Evolutionary conservation across 2,888 invertebrate genomes (phyloP), one percentile per base, ranked within the genome.

Genomic region (Andrena fulva): DNA sequence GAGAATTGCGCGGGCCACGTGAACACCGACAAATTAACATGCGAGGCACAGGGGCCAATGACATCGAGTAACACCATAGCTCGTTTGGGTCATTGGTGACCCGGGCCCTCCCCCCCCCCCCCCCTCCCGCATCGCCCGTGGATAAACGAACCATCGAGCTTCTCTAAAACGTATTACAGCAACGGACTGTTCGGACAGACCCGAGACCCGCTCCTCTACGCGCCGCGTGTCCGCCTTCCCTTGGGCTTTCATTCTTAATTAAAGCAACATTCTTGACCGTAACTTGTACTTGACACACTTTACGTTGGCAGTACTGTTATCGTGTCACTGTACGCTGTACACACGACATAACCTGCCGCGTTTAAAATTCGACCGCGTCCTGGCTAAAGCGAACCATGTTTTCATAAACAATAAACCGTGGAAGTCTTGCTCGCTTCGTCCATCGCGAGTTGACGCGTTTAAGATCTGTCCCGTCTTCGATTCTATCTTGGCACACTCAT

Each of bases 11-110:
- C n/a, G 63, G 63, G 72, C 74, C 88, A 84, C 84, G 86, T 85
- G 82, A 89, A 80, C 84, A 75, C 29, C 69, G 50, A 75, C 68
- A 85, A 87, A 90, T 91, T 90, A 91, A 90, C 89, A 91, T 89
- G 87, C 89, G 87, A 87, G 86, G 73, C 85, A 78, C 87, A 87
- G 89, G 89, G 91, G 92, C 91, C 91, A 91, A 92, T 90, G 91
- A 91, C 91, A 91, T 89, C 90, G 84, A 90, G 86, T 91, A 90
- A 91, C 91, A 91, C 90, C 89, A 82, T 87, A 85, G 77, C 35
- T 31, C 85, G 87, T 86, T 87, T 74, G 77, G 87, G 79, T 86
- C 86, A 82, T 76, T 63, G 85, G 42, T 42, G 82, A 87, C 74
- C 66, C 76, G 68, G 74, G 72, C 72, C 70, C 74, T 67, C 42